Conservation (phyloP, 2,113 vertebrate genomes). For the Apodemus speciosus region DNA sequence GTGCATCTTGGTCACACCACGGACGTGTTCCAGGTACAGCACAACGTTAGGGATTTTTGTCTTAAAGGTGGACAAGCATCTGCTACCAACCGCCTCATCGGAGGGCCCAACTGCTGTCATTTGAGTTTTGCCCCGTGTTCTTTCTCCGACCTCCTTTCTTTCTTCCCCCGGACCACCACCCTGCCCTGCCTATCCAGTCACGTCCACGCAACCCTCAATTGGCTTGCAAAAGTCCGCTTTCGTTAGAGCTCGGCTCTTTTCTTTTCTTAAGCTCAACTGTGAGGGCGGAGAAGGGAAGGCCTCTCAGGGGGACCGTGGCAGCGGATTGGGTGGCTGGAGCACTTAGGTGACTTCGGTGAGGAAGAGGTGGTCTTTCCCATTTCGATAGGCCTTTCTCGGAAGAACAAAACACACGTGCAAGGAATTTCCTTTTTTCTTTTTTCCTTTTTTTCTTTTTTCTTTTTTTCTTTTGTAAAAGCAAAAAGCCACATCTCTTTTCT, state of each 20-base stretch:
- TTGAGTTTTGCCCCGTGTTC: conserved; percentile 51
- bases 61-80: conserved; percentile 74
- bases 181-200: not conserved
- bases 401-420: conserved; percentile 53
- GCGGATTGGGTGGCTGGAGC: conserved; percentile 56
- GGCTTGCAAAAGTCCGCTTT: conserved; percentile 73
- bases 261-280: conserved; percentile 68
- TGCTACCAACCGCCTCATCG: conserved; percentile 63
- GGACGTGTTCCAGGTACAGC: conserved; percentile 77
- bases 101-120: conserved; percentile 65
- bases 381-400: conserved; percentile 82
- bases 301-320: conserved; percentile 68
- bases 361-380: conserved; percentile 65
- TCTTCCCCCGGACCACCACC: conserved; percentile 9
- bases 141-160: conserved; percentile 38
- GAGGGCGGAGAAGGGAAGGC: conserved; percentile 62
- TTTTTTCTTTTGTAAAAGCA: conserved; percentile 77
- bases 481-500: conserved; percentile 78
- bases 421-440: conserved; percentile 67
- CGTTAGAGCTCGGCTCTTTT: not conserved
- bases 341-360: conserved; percentile 13
- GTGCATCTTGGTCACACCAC: conserved; percentile 70
- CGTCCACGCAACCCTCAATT: conserved; percentile 29
- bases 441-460: no score
- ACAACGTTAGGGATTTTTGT: conserved; percentile 76